A percentile compares a stretch with the other conserved stretches of the same genome.
Evolutionary conservation across 2,888 invertebrate genomes (phyloP).

Genomic region (Slavum lentiscoides): DNA sequence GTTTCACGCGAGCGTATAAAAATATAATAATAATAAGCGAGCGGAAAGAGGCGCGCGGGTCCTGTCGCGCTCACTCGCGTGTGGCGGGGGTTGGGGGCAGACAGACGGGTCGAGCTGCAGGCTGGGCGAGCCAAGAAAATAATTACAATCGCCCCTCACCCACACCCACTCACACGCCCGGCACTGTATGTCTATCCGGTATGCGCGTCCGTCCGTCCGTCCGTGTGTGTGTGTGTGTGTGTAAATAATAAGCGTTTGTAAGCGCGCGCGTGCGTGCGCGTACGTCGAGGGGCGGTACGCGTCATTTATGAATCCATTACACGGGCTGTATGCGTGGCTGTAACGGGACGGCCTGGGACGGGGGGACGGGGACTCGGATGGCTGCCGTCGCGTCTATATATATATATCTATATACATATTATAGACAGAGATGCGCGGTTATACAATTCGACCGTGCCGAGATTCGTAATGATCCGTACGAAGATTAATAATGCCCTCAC

Average conservation of each 20-base stretch:
- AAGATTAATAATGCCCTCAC: constrained; percentile 40
- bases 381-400: constrained; percentile 39
- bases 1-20: constrained; percentile 47
- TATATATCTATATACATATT: too few relatives aligned
- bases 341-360: not conserved
- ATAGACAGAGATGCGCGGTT: constrained; percentile 21
- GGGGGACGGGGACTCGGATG: constrained; percentile 42
- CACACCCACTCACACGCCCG: too few relatives aligned
- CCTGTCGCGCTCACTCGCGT: too few relatives aligned
- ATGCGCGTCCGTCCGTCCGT: not conserved
- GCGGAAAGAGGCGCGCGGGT: too few relatives aligned
- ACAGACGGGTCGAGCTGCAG: constrained; percentile 3
- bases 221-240: not conserved
- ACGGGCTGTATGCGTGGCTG: not conserved
- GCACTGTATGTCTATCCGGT: not conserved
- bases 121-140: constrained; percentile 52
- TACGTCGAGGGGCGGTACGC: constrained; percentile 49
- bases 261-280: not conserved
- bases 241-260: not conserved
- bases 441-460: constrained; percentile 23
- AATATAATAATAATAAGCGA: not conserved
- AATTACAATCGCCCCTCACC: constrained; percentile 48
- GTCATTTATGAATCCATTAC: constrained; percentile 52
- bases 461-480: constrained; percentile 31
- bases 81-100: not conserved